phyloP scores from a whole-genome alignment of 1,140 invertebrate genomes.

The Nasonia longicornis region DNA sequence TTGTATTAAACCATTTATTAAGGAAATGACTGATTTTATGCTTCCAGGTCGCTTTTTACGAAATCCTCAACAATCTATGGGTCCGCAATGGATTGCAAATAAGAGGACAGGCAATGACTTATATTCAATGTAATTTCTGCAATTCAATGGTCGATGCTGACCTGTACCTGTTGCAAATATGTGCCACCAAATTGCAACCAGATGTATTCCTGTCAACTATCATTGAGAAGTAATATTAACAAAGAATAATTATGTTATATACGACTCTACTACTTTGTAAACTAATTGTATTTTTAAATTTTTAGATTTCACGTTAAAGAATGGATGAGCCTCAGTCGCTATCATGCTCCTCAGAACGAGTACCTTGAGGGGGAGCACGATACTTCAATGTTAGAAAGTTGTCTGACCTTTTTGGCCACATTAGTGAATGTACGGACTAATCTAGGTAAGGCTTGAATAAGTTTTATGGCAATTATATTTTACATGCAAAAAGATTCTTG shows the following conservation, averaged over 20 bases:
- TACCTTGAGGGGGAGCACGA: constrained; percentile 82
- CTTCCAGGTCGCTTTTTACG: constrained; percentile 90
- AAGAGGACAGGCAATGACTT: constrained; percentile 98
- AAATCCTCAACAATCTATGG: constrained; percentile 94
- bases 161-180: constrained; percentile 92
- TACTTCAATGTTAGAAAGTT: constrained; percentile 91
- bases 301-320: constrained; percentile 84
- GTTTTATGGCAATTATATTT: background rate
- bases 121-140: constrained; percentile 98
- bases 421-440: constrained; percentile 92
- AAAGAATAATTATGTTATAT: constrained; percentile 44
- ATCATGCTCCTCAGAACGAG: constrained; percentile 73
- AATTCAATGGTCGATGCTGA: constrained; percentile 98
- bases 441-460: constrained; percentile 73
- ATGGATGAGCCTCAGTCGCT: constrained; percentile 84
- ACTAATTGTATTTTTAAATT: constrained; percentile 11
- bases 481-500: background rate
- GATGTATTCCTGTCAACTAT: constrained; percentile 88
- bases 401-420: constrained; percentile 90
- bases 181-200: constrained; percentile 87
- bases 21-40: background rate
- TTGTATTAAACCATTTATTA: too few relatives aligned
- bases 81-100: constrained; percentile 97
- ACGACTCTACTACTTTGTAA: constrained; percentile 11
- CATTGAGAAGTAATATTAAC: constrained; percentile 81